These are phyloP conservation scores for Patella pellucida DNA, from an alignment of 2,888 invertebrate genomes.

Conservation along the genomic window DNA sequence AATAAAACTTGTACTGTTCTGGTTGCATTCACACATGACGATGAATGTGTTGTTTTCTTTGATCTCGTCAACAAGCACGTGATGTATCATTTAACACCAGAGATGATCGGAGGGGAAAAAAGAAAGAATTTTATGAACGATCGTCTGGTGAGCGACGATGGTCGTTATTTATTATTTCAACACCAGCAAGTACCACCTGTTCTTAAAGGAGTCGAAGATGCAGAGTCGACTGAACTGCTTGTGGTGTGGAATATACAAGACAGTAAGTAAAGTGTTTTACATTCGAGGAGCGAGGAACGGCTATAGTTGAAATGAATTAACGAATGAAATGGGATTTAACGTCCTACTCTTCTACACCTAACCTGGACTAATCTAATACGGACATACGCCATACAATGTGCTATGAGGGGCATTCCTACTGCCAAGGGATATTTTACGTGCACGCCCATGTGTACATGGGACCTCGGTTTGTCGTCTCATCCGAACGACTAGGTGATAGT, in stretches of 20 bases:
- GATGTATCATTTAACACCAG: background rate
- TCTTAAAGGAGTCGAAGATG: background rate
- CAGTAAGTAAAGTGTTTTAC: background rate
- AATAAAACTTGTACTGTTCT: background rate
- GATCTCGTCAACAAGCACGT: background rate
- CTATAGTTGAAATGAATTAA: no score
- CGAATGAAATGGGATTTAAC: no score
- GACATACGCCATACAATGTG: no score
- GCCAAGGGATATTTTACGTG: no score
- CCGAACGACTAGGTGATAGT: no score
- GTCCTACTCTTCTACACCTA: no score
- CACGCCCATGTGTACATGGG: no score
- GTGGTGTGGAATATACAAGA: background rate
- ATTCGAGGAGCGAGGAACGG: no score
- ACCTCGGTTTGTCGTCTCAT: no score
- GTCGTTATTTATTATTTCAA: background rate
- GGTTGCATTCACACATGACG: background rate
- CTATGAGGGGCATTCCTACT: no score
- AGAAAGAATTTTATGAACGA: background rate
- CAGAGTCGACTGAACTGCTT: background rate
- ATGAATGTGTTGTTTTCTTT: background rate
- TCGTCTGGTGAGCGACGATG: background rate
- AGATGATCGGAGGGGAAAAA: background rate
- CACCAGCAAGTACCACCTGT: background rate
- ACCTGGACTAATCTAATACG: no score